phyloP scores from a whole-genome alignment of 30 jellyfish, hydroid and myxozoan genomes.

The Cassiopea xamachana region DNA sequence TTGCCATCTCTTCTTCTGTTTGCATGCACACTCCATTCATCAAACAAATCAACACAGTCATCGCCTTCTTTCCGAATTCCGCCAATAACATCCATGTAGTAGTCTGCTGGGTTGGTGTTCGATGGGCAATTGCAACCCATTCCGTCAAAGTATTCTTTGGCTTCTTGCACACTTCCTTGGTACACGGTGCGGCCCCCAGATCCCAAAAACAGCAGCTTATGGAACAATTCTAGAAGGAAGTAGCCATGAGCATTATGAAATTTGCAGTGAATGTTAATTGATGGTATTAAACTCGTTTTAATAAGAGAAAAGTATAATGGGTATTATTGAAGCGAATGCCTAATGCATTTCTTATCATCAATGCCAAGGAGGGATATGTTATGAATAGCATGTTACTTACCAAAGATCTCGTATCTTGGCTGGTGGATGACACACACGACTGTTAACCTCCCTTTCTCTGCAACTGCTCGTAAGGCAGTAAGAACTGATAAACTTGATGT shows the following conservation, averaged over 20 bases:
- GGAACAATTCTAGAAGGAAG: slow-evolving; percentile 56
- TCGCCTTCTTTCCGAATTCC: slow-evolving; percentile 57
- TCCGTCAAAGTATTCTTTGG: slow-evolving; percentile 47
- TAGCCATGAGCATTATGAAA: too few relatives aligned
- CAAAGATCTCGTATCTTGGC: slow-evolving; percentile 77
- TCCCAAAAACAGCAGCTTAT: slow-evolving; percentile 69
- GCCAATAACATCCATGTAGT: slow-evolving; percentile 77
- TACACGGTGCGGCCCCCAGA: slow-evolving; percentile 83
- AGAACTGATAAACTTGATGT: slow-evolving; percentile 75
- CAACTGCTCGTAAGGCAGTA: slow-evolving; percentile 66
- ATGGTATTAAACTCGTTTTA: too few relatives aligned
- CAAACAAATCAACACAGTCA: slow-evolving; percentile 34
- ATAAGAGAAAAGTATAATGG: too few relatives aligned
- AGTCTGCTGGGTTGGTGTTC: slow-evolving; percentile 75
- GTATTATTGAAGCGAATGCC: too few relatives aligned
- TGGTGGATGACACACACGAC: slow-evolving; percentile 81
- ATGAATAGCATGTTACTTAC: background rate
- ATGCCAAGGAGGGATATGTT: too few relatives aligned
- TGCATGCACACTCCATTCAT: slow-evolving; percentile 45
- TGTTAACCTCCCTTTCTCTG: slow-evolving; percentile 68
- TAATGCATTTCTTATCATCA: too few relatives aligned
- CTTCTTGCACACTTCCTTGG: slow-evolving; percentile 68
- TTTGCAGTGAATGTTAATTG: too few relatives aligned
- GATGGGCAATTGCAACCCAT: slow-evolving; percentile 53
- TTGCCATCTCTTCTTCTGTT: background rate